Conservation (phyloP, 2,888 invertebrate genomes). For the Sesamia inferens region DNA sequence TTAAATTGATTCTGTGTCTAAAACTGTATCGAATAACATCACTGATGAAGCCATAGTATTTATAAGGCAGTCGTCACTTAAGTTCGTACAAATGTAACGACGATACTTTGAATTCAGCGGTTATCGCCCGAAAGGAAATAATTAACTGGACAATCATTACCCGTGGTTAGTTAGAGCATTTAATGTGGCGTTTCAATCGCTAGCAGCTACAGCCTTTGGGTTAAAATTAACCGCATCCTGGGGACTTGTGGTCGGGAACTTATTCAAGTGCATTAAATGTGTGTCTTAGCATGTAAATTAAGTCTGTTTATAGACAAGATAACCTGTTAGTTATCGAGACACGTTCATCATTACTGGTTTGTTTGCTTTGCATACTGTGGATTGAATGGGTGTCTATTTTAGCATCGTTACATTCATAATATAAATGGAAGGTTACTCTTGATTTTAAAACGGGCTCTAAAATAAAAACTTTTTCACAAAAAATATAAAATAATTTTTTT, state of each 20-base stretch:
- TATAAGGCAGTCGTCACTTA: constrained; percentile 50
- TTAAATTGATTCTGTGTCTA: constrained; percentile 54
- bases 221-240: constrained; percentile 65
- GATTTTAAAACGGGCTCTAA: background rate
- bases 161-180: constrained; percentile 7
- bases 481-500: too few species aligned
- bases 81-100: constrained; percentile 39
- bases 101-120: constrained; percentile 14
- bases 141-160: constrained; percentile 29
- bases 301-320: background rate
- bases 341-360: constrained; percentile 24
- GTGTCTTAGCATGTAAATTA: constrained; percentile 24
- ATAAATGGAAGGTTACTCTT: background rate
- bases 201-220: constrained; percentile 24
- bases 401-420: background rate
- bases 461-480: too few species aligned
- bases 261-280: constrained; percentile 42
- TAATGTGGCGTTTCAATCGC: constrained; percentile 17
- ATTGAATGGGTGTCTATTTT: constrained; percentile 9
- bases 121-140: constrained; percentile 33
- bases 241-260: constrained; percentile 48
- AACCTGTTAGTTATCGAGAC: constrained; percentile 15
- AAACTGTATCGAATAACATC: constrained; percentile 64
- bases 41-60: constrained; percentile 59
- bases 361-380: constrained; percentile 9